Evolutionary conservation across 2,888 invertebrate genomes (phyloP).

Genomic region (Suillia variegata): DNA sequence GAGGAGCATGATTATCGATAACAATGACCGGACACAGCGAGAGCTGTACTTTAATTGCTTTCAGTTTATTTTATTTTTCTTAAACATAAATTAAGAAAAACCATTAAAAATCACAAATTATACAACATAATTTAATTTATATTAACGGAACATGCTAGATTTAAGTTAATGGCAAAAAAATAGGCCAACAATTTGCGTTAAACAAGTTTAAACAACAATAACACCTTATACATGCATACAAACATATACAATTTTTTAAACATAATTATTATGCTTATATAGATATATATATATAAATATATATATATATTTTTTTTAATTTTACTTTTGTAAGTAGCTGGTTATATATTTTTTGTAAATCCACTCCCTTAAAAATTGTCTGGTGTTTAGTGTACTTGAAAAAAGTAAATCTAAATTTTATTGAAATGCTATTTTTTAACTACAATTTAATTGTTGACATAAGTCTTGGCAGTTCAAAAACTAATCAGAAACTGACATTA

Average conservation of each 20-base stretch:
- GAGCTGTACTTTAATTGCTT: too few relatives aligned
- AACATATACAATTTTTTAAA: conserved; percentile 34
- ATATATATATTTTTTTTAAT: conserved; percentile 36
- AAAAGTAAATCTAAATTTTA: too few relatives aligned
- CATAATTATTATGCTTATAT: conserved; percentile 22
- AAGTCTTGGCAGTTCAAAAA: too few relatives aligned
- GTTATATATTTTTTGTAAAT: conserved; percentile 5
- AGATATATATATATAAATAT: conserved; percentile 15
- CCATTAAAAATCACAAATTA: not conserved
- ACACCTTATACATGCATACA: conserved; percentile 14
- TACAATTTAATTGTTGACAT: too few relatives aligned
- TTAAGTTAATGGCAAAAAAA: not conserved
- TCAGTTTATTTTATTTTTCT: too few relatives aligned
- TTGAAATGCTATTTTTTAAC: too few relatives aligned
- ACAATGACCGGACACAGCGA: too few relatives aligned
- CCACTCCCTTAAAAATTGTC: not conserved
- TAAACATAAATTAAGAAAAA: not conserved
- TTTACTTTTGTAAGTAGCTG: conserved; percentile 8
- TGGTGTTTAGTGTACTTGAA: too few relatives aligned
- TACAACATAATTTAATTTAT: not conserved
- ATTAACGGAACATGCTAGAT: not conserved
- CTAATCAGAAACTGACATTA: too few relatives aligned
- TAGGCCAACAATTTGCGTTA: too few relatives aligned
- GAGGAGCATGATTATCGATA: too few relatives aligned
- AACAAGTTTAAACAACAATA: conserved; percentile 10